A percentile compares a stretch with the other conserved stretches of the same genome.
phyloP scores from a whole-genome alignment of 1,140 invertebrate species.

The Latrodectus geometricus region DNA sequence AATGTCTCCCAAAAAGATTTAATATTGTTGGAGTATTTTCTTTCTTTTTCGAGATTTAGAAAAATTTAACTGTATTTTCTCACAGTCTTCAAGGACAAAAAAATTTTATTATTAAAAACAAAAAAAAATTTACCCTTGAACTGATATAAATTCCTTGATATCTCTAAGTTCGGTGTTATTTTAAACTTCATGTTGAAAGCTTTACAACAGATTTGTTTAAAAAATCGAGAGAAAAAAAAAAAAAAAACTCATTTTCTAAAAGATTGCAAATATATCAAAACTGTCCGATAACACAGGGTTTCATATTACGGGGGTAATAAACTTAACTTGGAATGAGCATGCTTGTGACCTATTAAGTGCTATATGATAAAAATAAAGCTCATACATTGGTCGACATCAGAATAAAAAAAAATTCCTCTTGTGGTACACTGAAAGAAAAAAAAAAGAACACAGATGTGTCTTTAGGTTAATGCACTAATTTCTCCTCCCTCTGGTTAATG shows the following conservation, averaged over 20 bases:
- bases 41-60: too few relatives aligned
- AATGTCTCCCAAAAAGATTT: too few relatives aligned
- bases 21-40: too few relatives aligned
- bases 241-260: not conserved
- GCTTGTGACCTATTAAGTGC: not conserved
- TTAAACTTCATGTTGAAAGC: not conserved
- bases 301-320: not conserved
- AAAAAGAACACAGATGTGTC: conserved; percentile 21
- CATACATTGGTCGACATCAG: not conserved
- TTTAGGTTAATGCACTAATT: conserved; percentile 36
- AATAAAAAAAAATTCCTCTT: not conserved
- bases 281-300: not conserved
- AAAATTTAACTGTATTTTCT: too few relatives aligned
- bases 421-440: not conserved
- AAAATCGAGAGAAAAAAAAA: not conserved
- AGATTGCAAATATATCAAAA: not conserved
- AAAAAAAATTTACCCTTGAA: not conserved
- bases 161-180: not conserved
- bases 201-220: not conserved
- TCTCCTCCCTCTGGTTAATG: conserved; percentile 21
- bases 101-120: not conserved
- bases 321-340: not conserved
- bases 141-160: not conserved
- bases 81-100: too few relatives aligned
- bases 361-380: not conserved